A percentile compares a stretch with the other conserved stretches of the same genome.
These are phyloP conservation scores for Pyrgus malvae DNA, from an alignment of 2,888 invertebrate genomes.

Conservation along the genomic window DNA sequence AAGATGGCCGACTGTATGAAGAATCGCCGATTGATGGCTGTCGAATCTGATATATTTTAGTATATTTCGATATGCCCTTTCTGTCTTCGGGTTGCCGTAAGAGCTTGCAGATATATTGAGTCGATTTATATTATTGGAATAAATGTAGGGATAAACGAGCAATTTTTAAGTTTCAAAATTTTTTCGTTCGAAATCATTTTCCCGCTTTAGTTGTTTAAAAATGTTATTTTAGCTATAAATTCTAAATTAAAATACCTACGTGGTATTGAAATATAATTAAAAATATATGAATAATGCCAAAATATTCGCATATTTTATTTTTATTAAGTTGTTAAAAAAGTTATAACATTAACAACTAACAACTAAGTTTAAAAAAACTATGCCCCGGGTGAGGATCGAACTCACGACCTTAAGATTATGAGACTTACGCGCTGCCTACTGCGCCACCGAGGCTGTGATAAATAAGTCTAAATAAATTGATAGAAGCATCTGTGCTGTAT, in stretches of 20 bases:
- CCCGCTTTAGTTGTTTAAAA: too few species aligned
- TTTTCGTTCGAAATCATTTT: too few species aligned
- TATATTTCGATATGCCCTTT: constrained; percentile 20
- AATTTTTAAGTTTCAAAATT: neutral
- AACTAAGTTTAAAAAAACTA: neutral
- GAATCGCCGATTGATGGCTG: constrained; percentile 28
- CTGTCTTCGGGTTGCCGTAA: constrained; percentile 39
- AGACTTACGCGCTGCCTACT: constrained; percentile 95
- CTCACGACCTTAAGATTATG: constrained; percentile 97
- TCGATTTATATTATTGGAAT: constrained; percentile 12
- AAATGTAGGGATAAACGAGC: too few species aligned
- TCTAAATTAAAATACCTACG: too few species aligned
- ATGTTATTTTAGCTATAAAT: too few species aligned
- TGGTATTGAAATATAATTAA: too few species aligned
- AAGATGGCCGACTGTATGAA: constrained; percentile 26
- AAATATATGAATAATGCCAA: too few species aligned
- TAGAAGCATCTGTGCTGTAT: too few species aligned
- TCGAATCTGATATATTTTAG: constrained; percentile 8
- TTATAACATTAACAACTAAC: neutral
- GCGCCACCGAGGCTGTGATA: constrained; percentile 87
- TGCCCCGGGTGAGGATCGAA: constrained; percentile 95
- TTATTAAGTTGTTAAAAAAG: neutral
- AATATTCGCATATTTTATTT: too few species aligned
- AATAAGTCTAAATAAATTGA: neutral
- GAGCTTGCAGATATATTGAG: constrained; percentile 34